A percentile compares a stretch with the other conserved stretches of the same genome.
These are phyloP conservation scores for Macropis europaea DNA, from an alignment of 2,888 invertebrate genomes.

Conservation along the genomic window DNA sequence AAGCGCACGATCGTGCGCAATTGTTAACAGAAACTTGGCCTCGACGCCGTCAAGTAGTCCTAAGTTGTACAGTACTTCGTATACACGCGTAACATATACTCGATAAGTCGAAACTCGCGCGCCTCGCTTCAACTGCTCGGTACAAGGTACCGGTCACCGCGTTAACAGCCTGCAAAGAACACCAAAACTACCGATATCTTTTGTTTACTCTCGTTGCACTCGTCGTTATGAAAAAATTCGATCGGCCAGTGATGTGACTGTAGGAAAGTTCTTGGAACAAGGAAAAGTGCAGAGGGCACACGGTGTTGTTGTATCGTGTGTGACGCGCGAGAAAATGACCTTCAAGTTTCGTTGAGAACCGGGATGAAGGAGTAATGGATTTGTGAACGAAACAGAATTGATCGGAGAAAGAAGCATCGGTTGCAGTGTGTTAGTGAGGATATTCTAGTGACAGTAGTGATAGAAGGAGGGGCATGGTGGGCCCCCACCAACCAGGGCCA, in stretches of 20 bases:
- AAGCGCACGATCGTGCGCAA: constrained; percentile 9
- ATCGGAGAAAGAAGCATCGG: background rate
- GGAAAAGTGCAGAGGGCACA: constrained; percentile 18
- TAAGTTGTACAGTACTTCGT: background rate
- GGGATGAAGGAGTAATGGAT: constrained; percentile 6
- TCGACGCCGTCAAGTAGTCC: background rate
- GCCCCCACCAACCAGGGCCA: constrained; percentile 71
- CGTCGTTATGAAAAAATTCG: no score
- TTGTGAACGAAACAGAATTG: constrained; percentile 11
- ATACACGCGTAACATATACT: no score
- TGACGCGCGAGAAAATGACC: constrained; percentile 60
- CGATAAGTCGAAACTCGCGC: no score
- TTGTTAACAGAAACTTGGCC: background rate
- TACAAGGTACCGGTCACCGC: no score
- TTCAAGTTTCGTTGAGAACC: constrained; percentile 65
- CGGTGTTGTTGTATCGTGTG: constrained; percentile 9
- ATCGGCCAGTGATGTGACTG: no score
- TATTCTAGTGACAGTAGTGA: constrained; percentile 31
- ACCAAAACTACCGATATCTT: no score
- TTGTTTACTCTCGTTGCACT: no score
- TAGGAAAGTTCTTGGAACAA: no score
- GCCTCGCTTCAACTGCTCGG: no score
- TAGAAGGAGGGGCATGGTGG: constrained; percentile 68
- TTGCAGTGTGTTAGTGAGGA: constrained; percentile 31
- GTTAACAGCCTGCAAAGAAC: no score